phyloP scores from a whole-genome alignment of 2,113 vertebrate genomes.

The Ammodytes dubius region DNA sequence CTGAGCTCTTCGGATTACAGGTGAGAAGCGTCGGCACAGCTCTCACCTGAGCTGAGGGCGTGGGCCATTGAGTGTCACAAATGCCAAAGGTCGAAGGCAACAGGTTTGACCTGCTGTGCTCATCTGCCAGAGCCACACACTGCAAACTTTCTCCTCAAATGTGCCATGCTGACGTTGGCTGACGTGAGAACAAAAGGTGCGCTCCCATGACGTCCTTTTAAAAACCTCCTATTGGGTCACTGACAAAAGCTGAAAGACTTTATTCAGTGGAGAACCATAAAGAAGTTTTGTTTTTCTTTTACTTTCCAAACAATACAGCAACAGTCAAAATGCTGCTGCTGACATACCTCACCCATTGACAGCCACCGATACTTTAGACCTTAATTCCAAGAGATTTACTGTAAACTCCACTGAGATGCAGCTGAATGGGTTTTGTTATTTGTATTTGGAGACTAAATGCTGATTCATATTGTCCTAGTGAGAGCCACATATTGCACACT shows the following conservation, averaged over 20 bases:
- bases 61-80: constrained; percentile 30
- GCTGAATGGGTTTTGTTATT: constrained; percentile 47
- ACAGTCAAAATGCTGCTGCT: constrained; percentile 3
- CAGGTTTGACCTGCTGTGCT: background rate
- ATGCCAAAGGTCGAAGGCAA: constrained; percentile 41
- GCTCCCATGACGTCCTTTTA: background rate
- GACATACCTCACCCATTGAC: constrained; percentile 4
- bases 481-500: constrained; percentile 56
- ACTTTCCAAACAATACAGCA: constrained; percentile 25
- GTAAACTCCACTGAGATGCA: constrained; percentile 37
- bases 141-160: constrained; percentile 16
- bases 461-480: constrained; percentile 45
- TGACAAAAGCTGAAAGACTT: background rate
- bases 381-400: constrained; percentile 32
- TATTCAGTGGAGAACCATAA: background rate
- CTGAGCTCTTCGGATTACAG: constrained; percentile 65
- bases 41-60: constrained; percentile 47
- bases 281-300: constrained; percentile 18
- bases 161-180: constrained; percentile 23
- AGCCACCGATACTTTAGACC: constrained; percentile 19
- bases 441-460: constrained; percentile 31
- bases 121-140: background rate
- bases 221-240: background rate
- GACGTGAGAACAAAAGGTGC: constrained; percentile 27
- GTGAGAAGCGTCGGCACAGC: constrained; percentile 34